Percentiles rank a stretch among this genome's conserved stretches.
Conservation (phyloP, 2,797 vertebrate species). For the Eupleurogrammus muticus region DNA sequence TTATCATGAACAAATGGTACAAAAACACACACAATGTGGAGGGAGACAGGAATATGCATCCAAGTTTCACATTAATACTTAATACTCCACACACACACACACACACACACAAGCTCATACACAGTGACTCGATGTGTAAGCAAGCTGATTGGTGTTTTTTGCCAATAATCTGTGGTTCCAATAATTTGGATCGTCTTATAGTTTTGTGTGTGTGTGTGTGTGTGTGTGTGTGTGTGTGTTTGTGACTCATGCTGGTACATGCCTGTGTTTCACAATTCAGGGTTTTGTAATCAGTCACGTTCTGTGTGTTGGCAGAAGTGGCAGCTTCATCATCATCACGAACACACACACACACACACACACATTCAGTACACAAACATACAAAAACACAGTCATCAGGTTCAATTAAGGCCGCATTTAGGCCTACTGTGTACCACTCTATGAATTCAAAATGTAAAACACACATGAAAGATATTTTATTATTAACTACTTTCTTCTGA, state of each 20-base stretch:
- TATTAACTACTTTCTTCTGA: background rate
- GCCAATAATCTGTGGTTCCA: slow-evolving; percentile 51
- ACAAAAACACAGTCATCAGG: slow-evolving; percentile 19
- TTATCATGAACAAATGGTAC: slow-evolving; percentile 51
- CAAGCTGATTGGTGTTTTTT: slow-evolving; percentile 48
- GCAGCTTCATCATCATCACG: slow-evolving; percentile 54
- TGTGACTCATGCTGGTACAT: slow-evolving; percentile 74
- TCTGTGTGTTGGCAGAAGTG: slow-evolving; percentile 66
- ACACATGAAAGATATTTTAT: background rate
- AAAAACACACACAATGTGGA: slow-evolving; percentile 29
- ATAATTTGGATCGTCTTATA: slow-evolving; percentile 44
- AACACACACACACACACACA: slow-evolving; percentile 22
- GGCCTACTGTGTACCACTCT: too few species aligned
- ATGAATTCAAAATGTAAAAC: background rate
- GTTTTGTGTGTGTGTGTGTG: slow-evolving; percentile 27
- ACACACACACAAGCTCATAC: background rate
- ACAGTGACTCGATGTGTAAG: slow-evolving; percentile 22
- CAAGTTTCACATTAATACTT: slow-evolving; percentile 39
- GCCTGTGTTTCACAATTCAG: slow-evolving; percentile 57
- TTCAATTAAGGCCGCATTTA: slow-evolving; percentile 22
- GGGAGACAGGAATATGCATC: slow-evolving; percentile 5
- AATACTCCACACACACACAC: slow-evolving; percentile 14
- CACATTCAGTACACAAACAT: slow-evolving; percentile 1
- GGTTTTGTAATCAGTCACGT: slow-evolving; percentile 70
- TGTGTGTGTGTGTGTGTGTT: slow-evolving; percentile 38